These are phyloP conservation scores for Himalopsyche japonica DNA, from an alignment of 2,888 invertebrate species.

Conservation along the genomic window DNA sequence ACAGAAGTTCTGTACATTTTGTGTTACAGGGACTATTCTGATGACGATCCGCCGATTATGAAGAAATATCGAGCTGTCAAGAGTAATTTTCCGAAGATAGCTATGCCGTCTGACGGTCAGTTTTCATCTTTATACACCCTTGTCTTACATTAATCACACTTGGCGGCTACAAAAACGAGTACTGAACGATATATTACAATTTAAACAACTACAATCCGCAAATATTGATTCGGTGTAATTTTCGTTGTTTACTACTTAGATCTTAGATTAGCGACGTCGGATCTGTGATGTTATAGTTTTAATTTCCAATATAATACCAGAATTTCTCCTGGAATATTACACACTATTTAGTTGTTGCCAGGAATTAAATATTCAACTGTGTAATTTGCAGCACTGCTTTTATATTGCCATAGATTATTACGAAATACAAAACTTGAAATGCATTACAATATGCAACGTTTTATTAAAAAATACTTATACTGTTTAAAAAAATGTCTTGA, in stretches of 20 bases:
- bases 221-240: not conserved
- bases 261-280: not conserved
- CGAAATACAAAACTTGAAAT: too few species aligned
- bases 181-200: not conserved
- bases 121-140: not conserved
- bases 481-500: too few species aligned
- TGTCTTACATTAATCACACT: not conserved
- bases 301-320: too few species aligned
- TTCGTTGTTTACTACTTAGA: not conserved
- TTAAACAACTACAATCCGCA: not conserved
- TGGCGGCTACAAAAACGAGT: too few species aligned
- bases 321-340: too few species aligned
- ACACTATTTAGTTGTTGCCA: too few species aligned
- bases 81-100: slow-evolving; percentile 50
- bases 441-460: too few species aligned
- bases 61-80: slow-evolving; percentile 52
- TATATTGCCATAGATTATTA: too few species aligned
- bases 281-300: too few species aligned
- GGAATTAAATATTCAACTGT: too few species aligned
- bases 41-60: slow-evolving; percentile 52
- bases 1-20: not conserved
- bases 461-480: too few species aligned
- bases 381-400: too few species aligned
- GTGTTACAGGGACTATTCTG: slow-evolving; percentile 52
- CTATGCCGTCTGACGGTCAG: slow-evolving; percentile 51